Base-by-base conservation (phyloP, 2,797 vertebrate species). In the Selene dorsalis region DNA sequence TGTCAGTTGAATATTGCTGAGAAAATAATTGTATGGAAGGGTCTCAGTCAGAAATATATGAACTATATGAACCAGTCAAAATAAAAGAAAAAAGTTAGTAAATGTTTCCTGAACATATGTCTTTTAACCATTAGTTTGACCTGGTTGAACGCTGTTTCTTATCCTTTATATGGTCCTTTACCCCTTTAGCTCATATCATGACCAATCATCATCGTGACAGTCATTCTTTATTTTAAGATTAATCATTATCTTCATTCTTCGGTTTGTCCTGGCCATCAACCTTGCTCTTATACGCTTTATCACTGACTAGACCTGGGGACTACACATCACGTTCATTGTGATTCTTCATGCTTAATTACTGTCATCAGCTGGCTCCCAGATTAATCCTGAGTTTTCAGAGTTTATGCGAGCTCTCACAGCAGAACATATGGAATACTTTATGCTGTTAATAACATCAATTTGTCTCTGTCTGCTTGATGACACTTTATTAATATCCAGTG, bases 391-490 rank as follows among this genome's bases (percentile, higher is more conserved):
- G 26, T 71, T 57, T 61, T 50, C 16, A 47, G 26, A 52, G 56
- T 11, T 35, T 35, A 26, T 50, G 20, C 69, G 30, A 77, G 26
- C 67, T 75, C 57, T 65, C 69, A 41, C 38, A 68, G 41, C 30
- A 55, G 52, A 72, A 74, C 72, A 86, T 63, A 85, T 80, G 71
- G 70, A 38, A 3, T n/a, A 30, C 59, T 67, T 71, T 71, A 4
- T 17, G 39, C 43, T 24, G 47, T 66, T 82, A 83, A 89, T 87
- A 78, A 73, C 65, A 52, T 53, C 18, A 32, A 81, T 89, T 90
- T 84, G 62, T 89, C 77, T 88, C 61, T 87, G 77, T 80, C 83
- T 84, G 60, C 62, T 82, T 87, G 70, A 85, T 85, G 45, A 71
- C 45, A 77, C 73, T 52, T 73, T 59, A 53, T 69, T 85, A 78